Conservation (phyloP, 2,113 vertebrate species). For the Notothenia coriiceps region DNA sequence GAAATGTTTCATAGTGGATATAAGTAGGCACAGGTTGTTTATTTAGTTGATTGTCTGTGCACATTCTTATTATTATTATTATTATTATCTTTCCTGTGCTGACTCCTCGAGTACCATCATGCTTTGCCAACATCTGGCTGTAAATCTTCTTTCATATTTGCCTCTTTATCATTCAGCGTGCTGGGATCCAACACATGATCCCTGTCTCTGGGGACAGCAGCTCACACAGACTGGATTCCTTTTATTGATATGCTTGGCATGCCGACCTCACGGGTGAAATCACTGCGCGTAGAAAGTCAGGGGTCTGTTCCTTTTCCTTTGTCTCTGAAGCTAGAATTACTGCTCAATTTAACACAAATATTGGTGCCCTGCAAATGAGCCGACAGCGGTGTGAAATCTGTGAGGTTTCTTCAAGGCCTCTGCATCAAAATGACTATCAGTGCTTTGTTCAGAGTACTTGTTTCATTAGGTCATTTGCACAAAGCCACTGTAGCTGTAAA, state of each 20-base stretch:
- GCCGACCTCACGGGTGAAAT: slow-evolving; percentile 51
- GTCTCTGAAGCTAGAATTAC: slow-evolving; percentile 41
- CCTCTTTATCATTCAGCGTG: slow-evolving; percentile 58
- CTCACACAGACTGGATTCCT: slow-evolving; percentile 47
- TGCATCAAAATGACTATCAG: background rate
- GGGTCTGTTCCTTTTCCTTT: slow-evolving; percentile 13
- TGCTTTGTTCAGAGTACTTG: slow-evolving; percentile 16
- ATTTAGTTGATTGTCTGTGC: background rate
- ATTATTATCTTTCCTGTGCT: slow-evolving; percentile 1
- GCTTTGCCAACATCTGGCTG: slow-evolving; percentile 74
- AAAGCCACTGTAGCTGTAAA: slow-evolving; percentile 1
- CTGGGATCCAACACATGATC: slow-evolving; percentile 54
- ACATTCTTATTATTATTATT: background rate
- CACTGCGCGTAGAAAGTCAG: slow-evolving; percentile 34
- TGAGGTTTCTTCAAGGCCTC: background rate
- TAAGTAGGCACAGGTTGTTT: background rate
- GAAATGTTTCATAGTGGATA: background rate
- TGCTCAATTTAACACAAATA: slow-evolving; percentile 34
- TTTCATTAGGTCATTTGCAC: slow-evolving; percentile 35
- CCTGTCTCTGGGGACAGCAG: slow-evolving; percentile 41
- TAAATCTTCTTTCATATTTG: slow-evolving; percentile 67
- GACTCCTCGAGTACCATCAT: slow-evolving; percentile 6
- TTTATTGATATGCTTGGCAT: slow-evolving; percentile 56
- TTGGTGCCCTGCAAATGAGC: background rate
- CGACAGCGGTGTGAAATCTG: slow-evolving; percentile 1